Evolutionary conservation across 1,140 invertebrate species (phyloP), one percentile per base, ranked within the genome.

Genomic region (Eumeta japonica): DNA sequence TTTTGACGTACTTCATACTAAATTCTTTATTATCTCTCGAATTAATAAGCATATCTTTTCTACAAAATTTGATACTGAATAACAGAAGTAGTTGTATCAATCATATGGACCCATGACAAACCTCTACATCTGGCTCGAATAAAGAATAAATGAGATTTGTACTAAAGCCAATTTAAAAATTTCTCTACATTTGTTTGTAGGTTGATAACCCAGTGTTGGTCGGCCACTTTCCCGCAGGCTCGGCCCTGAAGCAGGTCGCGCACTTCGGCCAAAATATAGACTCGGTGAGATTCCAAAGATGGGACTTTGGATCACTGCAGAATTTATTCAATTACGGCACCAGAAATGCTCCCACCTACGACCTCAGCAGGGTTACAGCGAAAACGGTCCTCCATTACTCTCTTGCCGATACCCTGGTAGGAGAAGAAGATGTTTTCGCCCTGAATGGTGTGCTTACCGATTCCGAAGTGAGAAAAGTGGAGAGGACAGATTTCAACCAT

Each of bases 181-280:
- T n/a, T n/a, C n/a, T n/a, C n/a, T n/a, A n/a, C n/a, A n/a, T 24
- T 24, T 24, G 5, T 7, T 24, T 24, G 5, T n/a, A 24, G 20
- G n/a, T 24, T n/a, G n/a, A 24, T 7, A 24, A 24, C 20, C 20
- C 20, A 24, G n/a, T n/a, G n/a, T n/a, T n/a, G n/a, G n/a, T n/a
- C n/a, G n/a, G n/a, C n/a, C n/a, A n/a, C n/a, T n/a, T n/a, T n/a
- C n/a, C n/a, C n/a, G n/a, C n/a, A n/a, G n/a, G n/a, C n/a, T n/a
- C 56, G 11, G 41, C 66, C 1, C 12, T 68, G 1, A 71, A 68
- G 30, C 66, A 71, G 45, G 37, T 58, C 16, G 62, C 62, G 1
- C 64, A 66, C 34, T 71, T 46, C 17, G 66, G 61, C 3, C 66
- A 71, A 37, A 67, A 66, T 29, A 62, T 71, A 10, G 42, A 52